Base-by-base conservation (phyloP, 1,140 invertebrate species). In the Pseudomyrmex flavicornis region DNA sequence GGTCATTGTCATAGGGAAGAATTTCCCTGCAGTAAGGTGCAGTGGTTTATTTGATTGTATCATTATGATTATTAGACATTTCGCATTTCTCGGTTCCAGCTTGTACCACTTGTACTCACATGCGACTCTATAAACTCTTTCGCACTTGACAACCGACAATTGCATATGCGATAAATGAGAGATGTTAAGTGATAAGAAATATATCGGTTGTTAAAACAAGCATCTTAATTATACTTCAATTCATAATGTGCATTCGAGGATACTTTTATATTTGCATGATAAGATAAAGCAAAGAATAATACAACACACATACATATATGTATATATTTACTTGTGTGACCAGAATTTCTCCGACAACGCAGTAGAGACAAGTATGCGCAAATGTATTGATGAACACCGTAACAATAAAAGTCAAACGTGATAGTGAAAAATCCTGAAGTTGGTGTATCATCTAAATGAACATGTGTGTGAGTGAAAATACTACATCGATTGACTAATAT, bases 1-100 rank as follows among this genome's bases (percentile, higher is more conserved):
- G 59, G 52, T 9, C 59, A 86, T 73, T 12, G 85, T 69, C n/a
- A 88, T 35, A 17, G 17, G 9, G 73, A 88, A 80, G 2, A 83
- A 5, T 83, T 87, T 83, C n/a, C 84, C 79, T 1, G 72, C 50
- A 0, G 72, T 83, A 4, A 87, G 22, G 4, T 61, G 15, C 10
- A 74, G 9, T 7, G 84, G 48, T 4, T 56, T 65, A 5, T 48
- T 65, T 9, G 73, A 46, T 61, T 50, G 73, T 4, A 44, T 3
- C 61, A 84, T 80, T 35, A 86, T 26, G 2, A 76, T 12, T n/a
- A 86, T 65, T 9, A 85, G 35, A 1, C 9, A 22, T 7, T 35
- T 54, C 2, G 52, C 66, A 54, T 58, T n/a, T 7, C 15, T 70
- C 3, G 22, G 3, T 4, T 83, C 10, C 7, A 77, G 2, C 2